These are phyloP conservation scores for Vireo altiloquus DNA, from an alignment of 2,113 vertebrate species.

Conservation along the genomic window DNA sequence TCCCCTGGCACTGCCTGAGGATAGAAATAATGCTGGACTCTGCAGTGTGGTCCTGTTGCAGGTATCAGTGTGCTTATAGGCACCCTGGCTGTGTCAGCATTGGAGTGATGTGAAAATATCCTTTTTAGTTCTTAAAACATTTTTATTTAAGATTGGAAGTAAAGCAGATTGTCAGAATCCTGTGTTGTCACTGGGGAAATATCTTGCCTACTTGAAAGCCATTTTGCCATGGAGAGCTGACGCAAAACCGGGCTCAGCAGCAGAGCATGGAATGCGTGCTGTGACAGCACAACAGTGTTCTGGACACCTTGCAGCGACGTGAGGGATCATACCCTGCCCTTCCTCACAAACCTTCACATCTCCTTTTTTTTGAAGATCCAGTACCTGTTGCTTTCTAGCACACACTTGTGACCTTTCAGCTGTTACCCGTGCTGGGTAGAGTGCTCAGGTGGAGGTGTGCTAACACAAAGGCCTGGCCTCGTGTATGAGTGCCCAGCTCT, in stretches of 20 bases:
- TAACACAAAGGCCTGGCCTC: neutral
- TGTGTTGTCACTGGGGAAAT: fast-evolving
- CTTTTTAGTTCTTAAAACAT: neutral
- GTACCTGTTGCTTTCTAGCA: fast-evolving
- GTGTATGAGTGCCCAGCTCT: neutral
- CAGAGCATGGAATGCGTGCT: fast-evolving
- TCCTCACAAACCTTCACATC: neutral
- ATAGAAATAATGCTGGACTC: neutral
- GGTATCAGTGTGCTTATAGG: neutral
- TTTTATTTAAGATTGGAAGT: neutral
- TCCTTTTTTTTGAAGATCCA: neutral
- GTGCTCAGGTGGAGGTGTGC: neutral
- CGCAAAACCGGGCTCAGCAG: neutral
- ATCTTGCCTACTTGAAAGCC: neutral
- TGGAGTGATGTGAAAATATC: neutral
- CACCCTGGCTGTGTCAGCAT: neutral
- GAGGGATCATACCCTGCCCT: fast-evolving
- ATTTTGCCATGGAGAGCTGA: neutral
- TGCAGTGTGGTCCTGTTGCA: neutral
- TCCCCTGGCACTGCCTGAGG: neutral
- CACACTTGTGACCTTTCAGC: neutral
- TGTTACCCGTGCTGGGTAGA: fast-evolving
- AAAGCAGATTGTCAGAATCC: neutral
- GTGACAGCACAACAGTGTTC: neutral
- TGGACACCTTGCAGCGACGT: fast-evolving